Evolutionary conservation across 2,888 invertebrate genomes (phyloP).

Genomic region (Rotaria sp.): DNA sequence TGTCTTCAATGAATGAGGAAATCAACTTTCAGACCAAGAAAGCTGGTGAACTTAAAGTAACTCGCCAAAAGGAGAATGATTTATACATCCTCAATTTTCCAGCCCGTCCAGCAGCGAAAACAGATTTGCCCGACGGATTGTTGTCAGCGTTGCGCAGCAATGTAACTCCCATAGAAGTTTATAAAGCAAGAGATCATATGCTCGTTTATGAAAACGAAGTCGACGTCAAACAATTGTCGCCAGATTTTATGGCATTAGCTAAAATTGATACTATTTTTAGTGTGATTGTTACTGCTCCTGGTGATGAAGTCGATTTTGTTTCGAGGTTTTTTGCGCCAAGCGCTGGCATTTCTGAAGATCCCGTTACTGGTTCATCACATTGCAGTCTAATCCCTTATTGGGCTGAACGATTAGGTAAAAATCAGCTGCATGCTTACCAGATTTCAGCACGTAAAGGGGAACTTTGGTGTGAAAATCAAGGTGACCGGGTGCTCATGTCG

Average conservation of each 20-base stretch:
- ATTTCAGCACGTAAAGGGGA: slow-evolving; percentile 8
- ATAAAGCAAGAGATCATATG: background rate
- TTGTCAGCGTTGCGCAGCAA: background rate
- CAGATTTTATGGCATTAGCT: background rate
- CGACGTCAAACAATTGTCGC: background rate
- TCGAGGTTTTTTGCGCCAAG: slow-evolving; percentile 58
- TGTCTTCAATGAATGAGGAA: background rate
- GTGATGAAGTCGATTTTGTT: slow-evolving; percentile 49
- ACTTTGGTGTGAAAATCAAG: slow-evolving; percentile 3
- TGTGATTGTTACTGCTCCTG: slow-evolving; percentile 17
- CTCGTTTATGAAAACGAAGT: no score
- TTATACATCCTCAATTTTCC: slow-evolving; percentile 6
- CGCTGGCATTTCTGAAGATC: slow-evolving; percentile 57
- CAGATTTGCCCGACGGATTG: background rate
- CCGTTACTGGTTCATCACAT: slow-evolving; percentile 57
- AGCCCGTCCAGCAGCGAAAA: background rate
- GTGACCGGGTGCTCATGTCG: background rate
- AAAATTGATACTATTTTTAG: background rate
- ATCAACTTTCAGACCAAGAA: background rate
- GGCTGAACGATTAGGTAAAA: slow-evolving; percentile 50
- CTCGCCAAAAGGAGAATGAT: background rate
- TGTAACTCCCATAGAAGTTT: background rate
- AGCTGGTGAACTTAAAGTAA: background rate
- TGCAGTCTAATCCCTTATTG: slow-evolving; percentile 57
- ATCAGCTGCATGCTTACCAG: slow-evolving; percentile 43